Evolutionary conservation across 2,888 invertebrate genomes (phyloP).

Genomic region (Sycophila texana): DNA sequence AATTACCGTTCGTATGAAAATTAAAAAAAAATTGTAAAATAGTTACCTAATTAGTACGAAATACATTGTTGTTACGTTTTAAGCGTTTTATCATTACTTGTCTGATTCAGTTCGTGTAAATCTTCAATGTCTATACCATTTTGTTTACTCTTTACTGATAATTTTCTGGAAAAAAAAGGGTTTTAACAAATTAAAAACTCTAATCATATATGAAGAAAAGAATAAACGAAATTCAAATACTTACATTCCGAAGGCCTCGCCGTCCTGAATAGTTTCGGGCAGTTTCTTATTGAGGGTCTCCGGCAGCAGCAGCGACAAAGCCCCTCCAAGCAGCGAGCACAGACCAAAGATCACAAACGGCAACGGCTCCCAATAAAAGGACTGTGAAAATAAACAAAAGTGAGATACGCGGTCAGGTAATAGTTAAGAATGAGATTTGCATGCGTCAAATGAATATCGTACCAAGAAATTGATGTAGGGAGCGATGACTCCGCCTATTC

Average conservation of each 20-base stretch:
- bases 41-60: too few species aligned
- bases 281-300: slow-evolving; percentile 82
- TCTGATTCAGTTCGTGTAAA: too few species aligned
- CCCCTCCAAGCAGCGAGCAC: slow-evolving; percentile 78
- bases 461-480: slow-evolving; percentile 80
- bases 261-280: slow-evolving; percentile 82
- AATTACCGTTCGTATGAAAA: too few species aligned
- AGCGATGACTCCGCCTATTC: slow-evolving; percentile 81
- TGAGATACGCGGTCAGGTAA: neutral
- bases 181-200: too few species aligned
- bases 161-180: too few species aligned
- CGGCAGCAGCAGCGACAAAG: slow-evolving; percentile 79
- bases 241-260: slow-evolving; percentile 80
- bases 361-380: slow-evolving; percentile 79
- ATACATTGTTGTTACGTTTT: too few species aligned
- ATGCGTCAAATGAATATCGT: slow-evolving; percentile 47
- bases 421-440: neutral
- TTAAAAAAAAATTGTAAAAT: too few species aligned
- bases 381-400: slow-evolving; percentile 68
- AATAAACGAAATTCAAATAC: slow-evolving; percentile 56
- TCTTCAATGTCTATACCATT: too few species aligned
- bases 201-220: too few species aligned
- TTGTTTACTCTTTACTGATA: too few species aligned
- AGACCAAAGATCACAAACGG: slow-evolving; percentile 80
- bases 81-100: too few species aligned